These are phyloP conservation scores for Oegoconia quadripuncta DNA, from an alignment of 2,888 invertebrate genomes.

Conservation along the genomic window DNA sequence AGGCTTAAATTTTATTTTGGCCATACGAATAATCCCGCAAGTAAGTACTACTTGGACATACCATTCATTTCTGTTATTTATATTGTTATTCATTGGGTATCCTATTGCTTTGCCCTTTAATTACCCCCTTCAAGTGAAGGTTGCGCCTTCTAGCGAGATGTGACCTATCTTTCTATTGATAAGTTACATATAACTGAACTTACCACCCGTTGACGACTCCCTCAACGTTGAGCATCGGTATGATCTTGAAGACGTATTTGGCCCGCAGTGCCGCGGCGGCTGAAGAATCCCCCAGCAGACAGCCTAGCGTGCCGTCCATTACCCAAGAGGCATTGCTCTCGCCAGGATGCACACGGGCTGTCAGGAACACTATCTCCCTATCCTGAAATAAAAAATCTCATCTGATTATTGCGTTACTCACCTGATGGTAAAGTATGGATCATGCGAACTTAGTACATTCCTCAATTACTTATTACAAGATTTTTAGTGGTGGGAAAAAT, in stretches of 20 bases:
- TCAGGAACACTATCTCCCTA: conserved; percentile 84
- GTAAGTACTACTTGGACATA: too few species aligned
- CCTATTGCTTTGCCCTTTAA: too few species aligned
- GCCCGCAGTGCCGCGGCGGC: conserved; percentile 81
- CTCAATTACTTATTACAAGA: too few species aligned
- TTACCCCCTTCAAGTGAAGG: too few species aligned
- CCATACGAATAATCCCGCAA: too few species aligned
- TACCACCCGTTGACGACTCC: conserved; percentile 93
- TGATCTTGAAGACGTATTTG: conserved; percentile 89
- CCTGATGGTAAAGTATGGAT: too few species aligned
- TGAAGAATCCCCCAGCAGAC: conserved; percentile 78
- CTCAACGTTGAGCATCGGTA: conserved; percentile 94
- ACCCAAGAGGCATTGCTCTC: conserved; percentile 94
- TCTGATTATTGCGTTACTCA: not conserved
- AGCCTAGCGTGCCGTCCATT: conserved; percentile 88
- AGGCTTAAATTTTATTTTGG: too few species aligned
- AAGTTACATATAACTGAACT: conserved; percentile 44
- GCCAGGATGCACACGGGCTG: conserved; percentile 91
- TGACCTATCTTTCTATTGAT: not conserved
- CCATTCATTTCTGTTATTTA: too few species aligned
- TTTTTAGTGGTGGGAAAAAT: too few species aligned
- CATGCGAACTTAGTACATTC: too few species aligned
- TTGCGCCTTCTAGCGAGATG: too few species aligned
- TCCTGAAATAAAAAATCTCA: conserved; percentile 53
- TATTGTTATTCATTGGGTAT: too few species aligned